phyloP scores from a whole-genome alignment of 2,113 vertebrate species.

The Epinephelus moara region DNA sequence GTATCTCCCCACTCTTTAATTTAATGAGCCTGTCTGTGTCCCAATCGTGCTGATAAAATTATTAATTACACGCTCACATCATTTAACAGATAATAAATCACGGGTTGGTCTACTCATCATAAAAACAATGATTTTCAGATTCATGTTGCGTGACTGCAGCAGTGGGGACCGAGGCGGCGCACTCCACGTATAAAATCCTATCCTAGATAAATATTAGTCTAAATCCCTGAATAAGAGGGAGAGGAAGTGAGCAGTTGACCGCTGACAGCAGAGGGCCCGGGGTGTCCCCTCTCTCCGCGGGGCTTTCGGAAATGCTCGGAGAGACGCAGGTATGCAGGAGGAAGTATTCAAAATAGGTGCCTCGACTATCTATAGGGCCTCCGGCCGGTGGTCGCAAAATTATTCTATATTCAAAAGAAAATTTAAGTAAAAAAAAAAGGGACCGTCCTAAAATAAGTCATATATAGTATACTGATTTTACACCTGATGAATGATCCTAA shows the following conservation, averaged over 20 bases:
- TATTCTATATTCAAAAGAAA: neutral
- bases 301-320: conserved; percentile 47
- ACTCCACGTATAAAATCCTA: conserved; percentile 75
- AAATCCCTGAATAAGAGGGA: conserved; percentile 75
- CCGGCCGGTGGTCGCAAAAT: neutral
- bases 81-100: conserved; percentile 83
- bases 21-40: conserved; percentile 5
- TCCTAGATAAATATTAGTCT: conserved; percentile 84
- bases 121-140: conserved; percentile 69
- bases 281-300: conserved; percentile 66
- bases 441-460: neutral
- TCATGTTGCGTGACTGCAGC: conserved; percentile 57
- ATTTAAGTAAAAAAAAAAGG: neutral
- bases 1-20: conserved; percentile 17
- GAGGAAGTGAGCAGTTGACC: conserved; percentile 82
- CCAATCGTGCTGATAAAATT: conserved; percentile 5
- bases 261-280: conserved; percentile 78
- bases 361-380: neutral
- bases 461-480: neutral
- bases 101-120: conserved; percentile 54
- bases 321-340: conserved; percentile 29
- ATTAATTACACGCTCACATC: conserved; percentile 71
- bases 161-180: conserved; percentile 54
- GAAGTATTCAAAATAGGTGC: conserved; percentile 3
- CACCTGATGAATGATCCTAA: neutral